Evolutionary conservation across 1,140 invertebrate genomes (phyloP), one percentile per base, ranked within the genome.

Genomic region (Caerostris extrusa): DNA sequence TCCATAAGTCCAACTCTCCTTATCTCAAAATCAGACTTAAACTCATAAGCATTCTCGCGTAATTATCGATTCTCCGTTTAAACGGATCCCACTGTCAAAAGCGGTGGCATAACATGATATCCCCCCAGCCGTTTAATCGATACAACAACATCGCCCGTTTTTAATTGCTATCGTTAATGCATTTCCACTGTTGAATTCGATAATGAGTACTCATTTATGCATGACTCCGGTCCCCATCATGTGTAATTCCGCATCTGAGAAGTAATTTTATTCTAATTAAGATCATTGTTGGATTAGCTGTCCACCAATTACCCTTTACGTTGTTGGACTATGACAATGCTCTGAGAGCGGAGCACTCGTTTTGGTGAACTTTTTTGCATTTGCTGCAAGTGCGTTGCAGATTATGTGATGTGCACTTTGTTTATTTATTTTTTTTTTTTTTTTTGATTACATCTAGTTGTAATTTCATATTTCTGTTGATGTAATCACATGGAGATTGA

Each of bases 181-280:
- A 67, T 85, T 85, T 57, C 83, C 83, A 85, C 53, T 57, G 58
- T 19, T 85, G 82, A 67, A 14, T 14, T 64, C 55, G 61, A 67
- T 92, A 85, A 92, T 92, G 90, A n/a, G 10, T 58, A 17, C 77
- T 57, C 77, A 85, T 77, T 91, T 92, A 56, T 56, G 17, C 55
- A 58, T 92, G 34, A 92, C 90, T 83, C 56, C 56, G 55, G 8
- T 67, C n/a, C 81, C 81, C 81, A 92, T 83, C 77, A 83, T 19
- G 60, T 81, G 89, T 81, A 81, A 81, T 81, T 90, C 89, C 56
- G 55, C 89, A 81, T 81, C 71, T 57, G 77, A 64, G 81, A 85
- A 85, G 77, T 92, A 85, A 92, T 92, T 92, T 85, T 81, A 92
- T 85, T 92, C 90, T 92, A 92, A 92, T 92, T 92, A 92, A 83